Percentiles rank a stretch among this genome's conserved stretches.
These are phyloP conservation scores for Tarsius wallacei DNA, from an alignment of 2,797 vertebrate species.

Conservation along the genomic window DNA sequence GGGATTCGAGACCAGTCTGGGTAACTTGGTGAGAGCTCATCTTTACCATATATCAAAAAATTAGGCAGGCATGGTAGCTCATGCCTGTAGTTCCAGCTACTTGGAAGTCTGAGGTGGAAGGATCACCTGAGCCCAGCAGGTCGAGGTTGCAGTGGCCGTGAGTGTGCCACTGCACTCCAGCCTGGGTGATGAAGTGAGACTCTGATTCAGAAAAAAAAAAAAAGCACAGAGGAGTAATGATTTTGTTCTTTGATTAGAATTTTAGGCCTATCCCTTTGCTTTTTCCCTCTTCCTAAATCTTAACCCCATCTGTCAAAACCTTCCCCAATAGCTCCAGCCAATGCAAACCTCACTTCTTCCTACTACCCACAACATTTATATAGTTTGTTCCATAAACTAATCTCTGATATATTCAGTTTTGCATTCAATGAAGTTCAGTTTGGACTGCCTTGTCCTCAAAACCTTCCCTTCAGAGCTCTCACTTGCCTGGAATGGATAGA, in stretches of 20 bases:
- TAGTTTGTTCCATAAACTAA: background rate
- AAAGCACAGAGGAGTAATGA: background rate
- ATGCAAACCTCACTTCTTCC: background rate
- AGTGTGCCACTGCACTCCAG: too few species aligned
- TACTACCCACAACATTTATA: background rate
- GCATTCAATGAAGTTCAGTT: background rate
- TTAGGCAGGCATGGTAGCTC: too few species aligned
- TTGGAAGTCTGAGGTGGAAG: too few species aligned
- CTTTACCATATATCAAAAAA: too few species aligned
- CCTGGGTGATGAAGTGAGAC: too few species aligned
- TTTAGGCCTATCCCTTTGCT: constrained; percentile 32
- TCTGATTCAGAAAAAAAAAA: too few species aligned
- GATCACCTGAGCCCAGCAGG: too few species aligned
- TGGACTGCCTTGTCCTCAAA: background rate
- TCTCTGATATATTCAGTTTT: constrained; percentile 31
- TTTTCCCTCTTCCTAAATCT: constrained; percentile 7
- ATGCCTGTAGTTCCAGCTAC: too few species aligned
- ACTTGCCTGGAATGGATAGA: constrained; percentile 43
- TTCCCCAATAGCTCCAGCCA: background rate
- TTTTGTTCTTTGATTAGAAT: constrained; percentile 12
- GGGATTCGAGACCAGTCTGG: too few species aligned
- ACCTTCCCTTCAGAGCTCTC: background rate
- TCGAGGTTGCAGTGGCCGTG: too few species aligned
- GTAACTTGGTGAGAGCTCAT: too few species aligned
- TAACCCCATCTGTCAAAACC: constrained; percentile 12